Percentiles rank a stretch among this genome's conserved stretches.
These are phyloP conservation scores for Neria commutata DNA, from an alignment of 2,888 invertebrate genomes.

Conservation along the genomic window DNA sequence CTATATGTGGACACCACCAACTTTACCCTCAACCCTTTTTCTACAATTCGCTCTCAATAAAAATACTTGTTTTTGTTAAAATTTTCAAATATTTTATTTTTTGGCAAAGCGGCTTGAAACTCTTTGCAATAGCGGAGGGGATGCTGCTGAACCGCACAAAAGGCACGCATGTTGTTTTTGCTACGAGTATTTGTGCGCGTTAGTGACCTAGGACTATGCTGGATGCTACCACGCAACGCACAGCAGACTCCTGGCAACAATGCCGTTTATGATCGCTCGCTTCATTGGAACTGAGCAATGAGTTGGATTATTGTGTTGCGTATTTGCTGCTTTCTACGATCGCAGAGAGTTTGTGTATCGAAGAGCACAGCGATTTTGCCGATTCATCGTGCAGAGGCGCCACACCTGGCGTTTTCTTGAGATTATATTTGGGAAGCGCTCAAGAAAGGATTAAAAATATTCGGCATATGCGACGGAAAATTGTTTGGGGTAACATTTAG, in stretches of 20 bases:
- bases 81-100: not conserved
- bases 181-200: too few relatives aligned
- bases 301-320: not conserved
- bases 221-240: too few relatives aligned
- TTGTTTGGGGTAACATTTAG: too few relatives aligned
- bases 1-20: slow-evolving; percentile 31
- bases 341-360: not conserved
- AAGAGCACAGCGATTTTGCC: not conserved
- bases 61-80: not conserved
- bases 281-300: slow-evolving; percentile 7
- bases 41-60: not conserved
- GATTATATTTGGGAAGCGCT: not conserved
- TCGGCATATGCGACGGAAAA: too few relatives aligned
- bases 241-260: too few relatives aligned
- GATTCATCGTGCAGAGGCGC: not conserved
- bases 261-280: slow-evolving; percentile 1
- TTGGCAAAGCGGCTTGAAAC: too few relatives aligned
- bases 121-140: too few relatives aligned
- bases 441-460: slow-evolving; percentile 18
- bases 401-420: slow-evolving; percentile 16
- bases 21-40: slow-evolving; percentile 31
- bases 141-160: slow-evolving; percentile 27
- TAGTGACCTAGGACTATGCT: too few relatives aligned
- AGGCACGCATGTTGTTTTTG: not conserved
- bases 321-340: not conserved